Evolutionary conservation across 2,797 vertebrate species (phyloP).

Genomic region (Malacoraja senta): DNA sequence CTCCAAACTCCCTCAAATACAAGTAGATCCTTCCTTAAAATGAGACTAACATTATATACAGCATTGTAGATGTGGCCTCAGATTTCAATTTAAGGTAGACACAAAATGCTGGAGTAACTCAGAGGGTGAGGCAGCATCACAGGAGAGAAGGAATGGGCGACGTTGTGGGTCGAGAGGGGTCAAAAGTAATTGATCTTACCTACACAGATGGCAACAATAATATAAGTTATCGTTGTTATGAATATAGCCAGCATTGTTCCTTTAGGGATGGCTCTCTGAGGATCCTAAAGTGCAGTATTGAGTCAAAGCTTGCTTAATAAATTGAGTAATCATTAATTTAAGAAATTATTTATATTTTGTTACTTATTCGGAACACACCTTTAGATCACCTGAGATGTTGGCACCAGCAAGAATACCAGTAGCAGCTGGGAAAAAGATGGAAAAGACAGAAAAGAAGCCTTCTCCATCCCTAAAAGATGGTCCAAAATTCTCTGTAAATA

Average conservation of each 20-base stretch:
- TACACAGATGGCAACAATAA: conserved; percentile 77
- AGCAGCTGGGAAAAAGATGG: conserved; percentile 96
- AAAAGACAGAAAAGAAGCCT: conserved; percentile 88
- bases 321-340: not conserved
- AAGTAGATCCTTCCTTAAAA: no score
- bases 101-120: no score
- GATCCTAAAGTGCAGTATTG: conserved; percentile 62
- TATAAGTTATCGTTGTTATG: conserved; percentile 79
- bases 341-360: not conserved
- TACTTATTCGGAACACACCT: conserved; percentile 57
- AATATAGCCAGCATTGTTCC: conserved; percentile 89
- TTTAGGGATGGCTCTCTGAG: conserved; percentile 83
- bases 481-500: conserved; percentile 85
- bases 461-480: conserved; percentile 70
- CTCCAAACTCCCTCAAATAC: no score
- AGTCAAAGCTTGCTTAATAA: not conserved
- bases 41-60: no score
- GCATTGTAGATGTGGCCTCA: no score
- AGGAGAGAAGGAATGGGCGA: no score
- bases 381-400: conserved; percentile 92
- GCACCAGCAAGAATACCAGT: conserved; percentile 96
- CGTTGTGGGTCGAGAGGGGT: no score
- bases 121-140: no score
- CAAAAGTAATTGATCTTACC: conserved; percentile 61
- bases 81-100: no score